Conservation (phyloP, 2,888 invertebrate species). For the Argyra leucocephala region DNA sequence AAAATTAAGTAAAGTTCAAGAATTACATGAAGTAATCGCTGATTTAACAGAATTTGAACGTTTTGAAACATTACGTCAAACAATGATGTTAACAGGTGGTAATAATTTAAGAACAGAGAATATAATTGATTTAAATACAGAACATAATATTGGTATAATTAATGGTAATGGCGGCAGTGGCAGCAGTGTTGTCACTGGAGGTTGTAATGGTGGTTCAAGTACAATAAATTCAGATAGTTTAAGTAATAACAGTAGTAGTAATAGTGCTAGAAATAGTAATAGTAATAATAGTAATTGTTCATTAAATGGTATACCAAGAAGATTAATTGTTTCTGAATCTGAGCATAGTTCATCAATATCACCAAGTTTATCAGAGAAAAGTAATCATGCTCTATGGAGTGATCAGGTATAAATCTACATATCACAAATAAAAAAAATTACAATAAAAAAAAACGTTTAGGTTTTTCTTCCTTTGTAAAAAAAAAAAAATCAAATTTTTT, state of each 20-base stretch:
- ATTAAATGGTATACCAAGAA: slow-evolving; percentile 20
- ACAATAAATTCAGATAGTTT: slow-evolving; percentile 20
- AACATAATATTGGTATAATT: not conserved
- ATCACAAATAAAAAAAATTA: too few relatives aligned
- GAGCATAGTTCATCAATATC: slow-evolving; percentile 30
- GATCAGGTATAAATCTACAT: slow-evolving; percentile 27
- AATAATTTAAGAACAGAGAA: slow-evolving; percentile 17
- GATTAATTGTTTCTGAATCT: slow-evolving; percentile 26
- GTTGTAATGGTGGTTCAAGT: not conserved
- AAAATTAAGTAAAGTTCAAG: slow-evolving; percentile 20
- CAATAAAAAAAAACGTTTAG: too few relatives aligned
- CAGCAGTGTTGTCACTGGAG: too few relatives aligned
- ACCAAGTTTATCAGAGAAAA: slow-evolving; percentile 30
- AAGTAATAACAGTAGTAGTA: slow-evolving; percentile 24
- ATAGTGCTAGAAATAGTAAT: slow-evolving; percentile 24
- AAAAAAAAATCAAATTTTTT: too few relatives aligned
- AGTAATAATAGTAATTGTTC: slow-evolving; percentile 17
- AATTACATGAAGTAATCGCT: slow-evolving; percentile 27
- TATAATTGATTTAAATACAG: not conserved
- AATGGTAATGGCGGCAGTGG: too few relatives aligned
- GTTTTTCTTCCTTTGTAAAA: too few relatives aligned
- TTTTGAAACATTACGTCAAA: slow-evolving; percentile 23
- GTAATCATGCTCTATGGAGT: slow-evolving; percentile 28
- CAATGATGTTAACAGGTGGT: slow-evolving; percentile 18
- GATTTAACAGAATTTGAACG: slow-evolving; percentile 27